Conservation (phyloP, 2,113 vertebrate genomes). For the Antechinus stuartii region DNA sequence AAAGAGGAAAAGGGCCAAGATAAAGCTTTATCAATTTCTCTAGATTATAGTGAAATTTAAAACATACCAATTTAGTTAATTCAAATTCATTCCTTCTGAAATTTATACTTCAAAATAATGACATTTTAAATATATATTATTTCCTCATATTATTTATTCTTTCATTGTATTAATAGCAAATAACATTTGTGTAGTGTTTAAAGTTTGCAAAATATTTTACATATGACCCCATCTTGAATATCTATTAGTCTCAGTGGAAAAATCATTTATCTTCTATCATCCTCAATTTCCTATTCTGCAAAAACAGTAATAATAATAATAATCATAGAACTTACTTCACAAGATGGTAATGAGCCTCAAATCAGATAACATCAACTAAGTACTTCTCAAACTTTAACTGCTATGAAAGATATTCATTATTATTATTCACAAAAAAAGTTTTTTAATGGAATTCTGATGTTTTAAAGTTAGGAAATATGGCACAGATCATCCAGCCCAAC, state of each 20-base stretch:
- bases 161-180: not conserved
- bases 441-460: not conserved
- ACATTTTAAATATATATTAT: too few species aligned
- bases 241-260: not conserved
- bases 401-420: not conserved
- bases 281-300: not conserved
- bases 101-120: too few species aligned
- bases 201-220: not conserved
- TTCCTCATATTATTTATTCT: too few species aligned
- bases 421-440: not conserved
- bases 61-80: too few species aligned
- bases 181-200: not conserved
- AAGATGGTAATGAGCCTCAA: not conserved
- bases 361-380: not conserved
- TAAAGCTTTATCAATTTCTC: too few species aligned
- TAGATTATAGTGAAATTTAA: too few species aligned
- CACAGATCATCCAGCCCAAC: not conserved
- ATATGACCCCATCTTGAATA: not conserved
- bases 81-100: too few species aligned
- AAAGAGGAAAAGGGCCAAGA: too few species aligned
- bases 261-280: not conserved
- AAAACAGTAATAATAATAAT: not conserved
- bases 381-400: not conserved
- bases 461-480: not conserved
- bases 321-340: not conserved